These are phyloP conservation scores for Festucalex cinctus DNA, from an alignment of 2,113 vertebrate species.

Conservation along the genomic window DNA sequence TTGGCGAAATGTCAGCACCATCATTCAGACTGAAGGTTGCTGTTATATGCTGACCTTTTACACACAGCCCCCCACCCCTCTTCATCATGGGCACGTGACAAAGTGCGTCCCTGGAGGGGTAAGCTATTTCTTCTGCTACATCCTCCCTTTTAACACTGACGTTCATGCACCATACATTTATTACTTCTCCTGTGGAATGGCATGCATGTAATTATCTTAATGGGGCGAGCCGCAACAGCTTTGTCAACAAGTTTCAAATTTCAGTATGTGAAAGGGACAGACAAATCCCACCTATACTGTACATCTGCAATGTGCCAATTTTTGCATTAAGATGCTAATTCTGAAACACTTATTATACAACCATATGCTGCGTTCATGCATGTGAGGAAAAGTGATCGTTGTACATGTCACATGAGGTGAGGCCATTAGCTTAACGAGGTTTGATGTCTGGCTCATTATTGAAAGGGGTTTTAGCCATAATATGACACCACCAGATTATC, in stretches of 20 bases:
- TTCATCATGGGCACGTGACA: not conserved
- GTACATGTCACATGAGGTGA: conserved; percentile 22
- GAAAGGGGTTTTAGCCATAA: not conserved
- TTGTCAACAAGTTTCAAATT: no score
- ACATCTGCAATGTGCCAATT: no score
- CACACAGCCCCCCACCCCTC: no score
- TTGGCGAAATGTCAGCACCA: conserved; percentile 3
- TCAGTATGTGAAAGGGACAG: no score
- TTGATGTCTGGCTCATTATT: conserved; percentile 33
- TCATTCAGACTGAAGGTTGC: conserved; percentile 3
- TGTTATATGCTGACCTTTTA: not conserved
- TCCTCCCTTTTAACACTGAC: not conserved
- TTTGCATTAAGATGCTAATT: no score
- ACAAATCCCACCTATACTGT: no score
- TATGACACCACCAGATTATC: not conserved
- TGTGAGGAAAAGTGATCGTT: conserved; percentile 7
- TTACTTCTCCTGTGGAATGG: no score
- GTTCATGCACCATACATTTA: no score
- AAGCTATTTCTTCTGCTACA: not conserved
- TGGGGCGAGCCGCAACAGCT: no score
- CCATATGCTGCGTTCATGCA: not conserved
- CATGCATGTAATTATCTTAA: no score
- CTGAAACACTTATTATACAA: no score
- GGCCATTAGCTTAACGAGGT: conserved; percentile 40
- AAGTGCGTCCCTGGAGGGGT: not conserved